These are phyloP conservation scores for Drosophila merina DNA, from an alignment of 2,888 invertebrate species.

Conservation along the genomic window DNA sequence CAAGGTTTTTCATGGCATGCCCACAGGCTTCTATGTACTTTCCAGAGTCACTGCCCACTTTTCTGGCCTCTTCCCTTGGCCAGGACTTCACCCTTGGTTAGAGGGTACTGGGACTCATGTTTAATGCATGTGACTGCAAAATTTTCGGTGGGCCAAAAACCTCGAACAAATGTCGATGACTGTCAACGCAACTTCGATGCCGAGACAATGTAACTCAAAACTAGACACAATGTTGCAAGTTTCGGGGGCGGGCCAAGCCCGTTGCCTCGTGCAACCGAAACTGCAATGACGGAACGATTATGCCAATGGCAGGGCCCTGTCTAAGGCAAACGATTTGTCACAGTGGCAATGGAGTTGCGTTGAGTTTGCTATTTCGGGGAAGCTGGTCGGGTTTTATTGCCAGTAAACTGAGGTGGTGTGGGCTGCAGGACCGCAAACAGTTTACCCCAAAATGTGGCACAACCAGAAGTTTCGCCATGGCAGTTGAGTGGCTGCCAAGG, in stretches of 20 bases:
- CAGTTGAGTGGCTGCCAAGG: conserved; percentile 4
- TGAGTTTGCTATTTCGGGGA: conserved; percentile 13
- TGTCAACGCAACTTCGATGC: conserved; percentile 77
- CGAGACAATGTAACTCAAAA: conserved; percentile 77
- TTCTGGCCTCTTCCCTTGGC: neutral
- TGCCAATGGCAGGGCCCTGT: conserved; percentile 70
- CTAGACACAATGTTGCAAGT: conserved; percentile 70
- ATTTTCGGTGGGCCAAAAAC: conserved; percentile 54
- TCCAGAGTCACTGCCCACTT: conserved; percentile 21
- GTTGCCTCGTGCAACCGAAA: conserved; percentile 57
- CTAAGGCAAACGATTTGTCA: conserved; percentile 80
- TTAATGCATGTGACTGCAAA: conserved; percentile 64
- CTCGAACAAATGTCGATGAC: conserved; percentile 56
- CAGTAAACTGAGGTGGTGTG: conserved; percentile 22
- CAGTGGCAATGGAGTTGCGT: conserved; percentile 54
- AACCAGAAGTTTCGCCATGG: conserved; percentile 8
- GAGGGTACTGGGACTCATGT: conserved; percentile 49
- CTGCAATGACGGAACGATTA: conserved; percentile 78
- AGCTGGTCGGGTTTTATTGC: conserved; percentile 67
- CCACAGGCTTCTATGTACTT: conserved; percentile 25
- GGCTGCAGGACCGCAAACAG: conserved; percentile 68
- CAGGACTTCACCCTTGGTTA: neutral
- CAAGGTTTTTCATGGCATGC: conserved; percentile 75
- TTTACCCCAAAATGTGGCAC: conserved; percentile 50
- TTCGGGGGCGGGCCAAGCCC: conserved; percentile 33